Evolutionary conservation across 2,888 invertebrate genomes (phyloP).

Genomic region (Antheraea assamensis): DNA sequence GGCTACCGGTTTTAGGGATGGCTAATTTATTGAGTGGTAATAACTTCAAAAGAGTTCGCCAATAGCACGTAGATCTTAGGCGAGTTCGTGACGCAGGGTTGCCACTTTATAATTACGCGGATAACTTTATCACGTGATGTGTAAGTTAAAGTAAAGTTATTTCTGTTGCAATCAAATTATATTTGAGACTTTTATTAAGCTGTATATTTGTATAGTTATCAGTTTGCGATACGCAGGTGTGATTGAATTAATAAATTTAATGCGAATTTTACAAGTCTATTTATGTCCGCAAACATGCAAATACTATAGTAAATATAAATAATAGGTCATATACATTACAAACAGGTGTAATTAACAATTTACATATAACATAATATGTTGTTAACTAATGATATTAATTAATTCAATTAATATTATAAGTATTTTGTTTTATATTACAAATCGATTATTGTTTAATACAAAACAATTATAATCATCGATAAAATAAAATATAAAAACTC

Average conservation of each 20-base stretch:
- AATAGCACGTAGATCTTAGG: constrained; percentile 20
- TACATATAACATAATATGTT: neutral
- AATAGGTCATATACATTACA: too few relatives aligned
- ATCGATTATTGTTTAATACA: neutral
- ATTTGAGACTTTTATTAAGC: constrained; percentile 16
- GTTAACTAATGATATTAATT: neutral
- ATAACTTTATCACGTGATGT: constrained; percentile 24
- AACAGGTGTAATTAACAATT: neutral
- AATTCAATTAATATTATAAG: neutral
- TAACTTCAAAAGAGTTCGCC: constrained; percentile 18
- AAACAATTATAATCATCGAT: too few relatives aligned
- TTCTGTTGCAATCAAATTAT: constrained; percentile 17
- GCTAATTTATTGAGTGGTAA: constrained; percentile 7
- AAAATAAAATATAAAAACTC: too few relatives aligned
- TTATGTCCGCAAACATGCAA: neutral
- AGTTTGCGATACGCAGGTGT: neutral
- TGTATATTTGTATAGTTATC: constrained; percentile 14
- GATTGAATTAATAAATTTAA: neutral
- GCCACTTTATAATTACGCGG: constrained; percentile 39
- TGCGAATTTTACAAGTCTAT: neutral
- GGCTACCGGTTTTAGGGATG: constrained; percentile 16
- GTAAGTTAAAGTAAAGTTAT: constrained; percentile 6
- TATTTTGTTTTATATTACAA: neutral
- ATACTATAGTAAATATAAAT: too few relatives aligned
- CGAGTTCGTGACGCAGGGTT: constrained; percentile 53